These are phyloP conservation scores for Leptodactylus fallax DNA, from an alignment of 2,797 vertebrate species.

Conservation along the genomic window DNA sequence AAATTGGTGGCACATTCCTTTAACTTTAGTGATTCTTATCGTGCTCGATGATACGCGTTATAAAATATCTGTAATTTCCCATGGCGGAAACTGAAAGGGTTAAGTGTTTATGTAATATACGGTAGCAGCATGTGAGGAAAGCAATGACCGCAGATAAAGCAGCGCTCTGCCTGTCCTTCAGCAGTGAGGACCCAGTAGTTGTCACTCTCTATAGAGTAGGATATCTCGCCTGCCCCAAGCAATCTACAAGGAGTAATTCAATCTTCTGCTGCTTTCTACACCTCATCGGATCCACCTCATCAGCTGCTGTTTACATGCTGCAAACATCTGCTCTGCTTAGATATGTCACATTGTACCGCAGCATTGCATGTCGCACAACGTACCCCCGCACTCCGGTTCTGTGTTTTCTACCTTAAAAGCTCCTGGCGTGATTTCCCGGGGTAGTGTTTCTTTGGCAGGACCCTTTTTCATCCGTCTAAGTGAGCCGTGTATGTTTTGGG, in stretches of 20 bases:
- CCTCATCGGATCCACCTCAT: constrained; percentile 51
- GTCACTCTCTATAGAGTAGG: neutral
- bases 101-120: no score
- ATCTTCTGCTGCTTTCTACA: constrained; percentile 46
- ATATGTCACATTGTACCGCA: constrained; percentile 21
- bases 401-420: neutral
- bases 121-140: no score
- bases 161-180: neutral
- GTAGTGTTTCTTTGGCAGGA: neutral
- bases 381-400: neutral
- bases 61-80: no score
- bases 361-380: neutral
- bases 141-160: neutral
- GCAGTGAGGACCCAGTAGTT: neutral
- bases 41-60: no score
- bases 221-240: neutral
- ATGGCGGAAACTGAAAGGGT: no score
- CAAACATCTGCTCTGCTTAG: constrained; percentile 41
- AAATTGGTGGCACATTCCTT: no score
- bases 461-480: neutral
- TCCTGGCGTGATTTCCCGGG: neutral
- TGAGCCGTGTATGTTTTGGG: neutral
- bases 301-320: constrained; percentile 44
- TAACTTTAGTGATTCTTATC: no score
- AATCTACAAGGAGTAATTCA: constrained; percentile 40